These are phyloP conservation scores for Emberiza fucata DNA, from an alignment of 2,113 vertebrate species.

Conservation along the genomic window DNA sequence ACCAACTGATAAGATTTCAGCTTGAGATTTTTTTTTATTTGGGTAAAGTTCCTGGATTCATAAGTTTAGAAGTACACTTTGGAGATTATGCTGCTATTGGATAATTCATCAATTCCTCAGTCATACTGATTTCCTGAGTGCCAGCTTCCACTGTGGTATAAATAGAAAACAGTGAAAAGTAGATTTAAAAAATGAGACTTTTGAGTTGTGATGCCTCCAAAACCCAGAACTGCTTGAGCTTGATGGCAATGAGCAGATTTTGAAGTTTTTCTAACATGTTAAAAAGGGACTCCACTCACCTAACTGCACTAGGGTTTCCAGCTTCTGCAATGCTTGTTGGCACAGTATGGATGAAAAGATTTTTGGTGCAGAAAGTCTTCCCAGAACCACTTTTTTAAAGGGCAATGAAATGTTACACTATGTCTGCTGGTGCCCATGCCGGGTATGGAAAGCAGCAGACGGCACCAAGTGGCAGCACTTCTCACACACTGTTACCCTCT, in stretches of 20 bases:
- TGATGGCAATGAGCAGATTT: not conserved
- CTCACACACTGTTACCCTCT: rapidly evolving
- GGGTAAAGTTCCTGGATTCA: not conserved
- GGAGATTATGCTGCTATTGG: not conserved
- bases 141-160: not conserved
- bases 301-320: not conserved
- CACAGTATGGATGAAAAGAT: not conserved
- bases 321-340: not conserved
- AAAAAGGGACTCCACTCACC: not conserved
- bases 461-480: rapidly evolving
- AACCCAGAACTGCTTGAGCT: not conserved
- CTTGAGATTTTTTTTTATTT: not conserved
- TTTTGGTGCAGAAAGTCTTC: not conserved
- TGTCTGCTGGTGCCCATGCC: rapidly evolving
- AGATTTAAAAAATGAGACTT: not conserved
- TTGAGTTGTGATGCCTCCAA: not conserved
- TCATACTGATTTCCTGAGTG: not conserved
- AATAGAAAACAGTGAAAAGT: not conserved
- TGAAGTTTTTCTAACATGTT: not conserved
- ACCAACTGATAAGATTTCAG: not conserved
- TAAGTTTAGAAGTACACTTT: not conserved
- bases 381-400: not conserved
- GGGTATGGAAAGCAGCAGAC: not conserved
- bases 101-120: not conserved
- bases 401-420: not conserved